phyloP scores from a whole-genome alignment of 2,797 vertebrate species.

The Lophotriccus pileatus region DNA sequence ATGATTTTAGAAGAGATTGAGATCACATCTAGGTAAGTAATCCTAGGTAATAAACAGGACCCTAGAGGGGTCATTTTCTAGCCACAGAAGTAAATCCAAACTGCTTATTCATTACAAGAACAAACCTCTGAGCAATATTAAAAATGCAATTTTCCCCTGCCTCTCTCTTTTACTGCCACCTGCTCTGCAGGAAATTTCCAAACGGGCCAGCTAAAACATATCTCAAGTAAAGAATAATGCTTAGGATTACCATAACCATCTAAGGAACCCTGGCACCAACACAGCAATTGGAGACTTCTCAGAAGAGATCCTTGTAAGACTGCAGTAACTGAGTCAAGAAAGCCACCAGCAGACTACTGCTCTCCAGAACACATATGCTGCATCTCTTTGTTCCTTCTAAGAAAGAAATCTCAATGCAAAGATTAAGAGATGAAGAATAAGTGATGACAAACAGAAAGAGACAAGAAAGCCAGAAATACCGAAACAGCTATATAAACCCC shows the following conservation, averaged over 20 bases:
- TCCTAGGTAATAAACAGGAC: slow-evolving; percentile 39
- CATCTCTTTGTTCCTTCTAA: background rate
- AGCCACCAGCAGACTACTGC: background rate
- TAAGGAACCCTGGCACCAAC: background rate
- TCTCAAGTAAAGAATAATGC: background rate
- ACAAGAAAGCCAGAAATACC: background rate
- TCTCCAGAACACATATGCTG: background rate
- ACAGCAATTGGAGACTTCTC: background rate
- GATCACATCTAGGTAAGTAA: slow-evolving; percentile 48
- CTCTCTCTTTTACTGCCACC: background rate
- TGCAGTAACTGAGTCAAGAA: background rate
- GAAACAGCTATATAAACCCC: background rate
- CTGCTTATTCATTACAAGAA: background rate
- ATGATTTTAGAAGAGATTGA: slow-evolving; percentile 44
- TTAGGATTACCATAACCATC: background rate
- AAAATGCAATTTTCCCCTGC: background rate
- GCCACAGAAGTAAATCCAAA: background rate
- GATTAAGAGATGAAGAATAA: background rate
- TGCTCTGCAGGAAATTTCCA: background rate
- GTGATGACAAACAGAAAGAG: background rate
- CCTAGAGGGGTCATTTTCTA: background rate
- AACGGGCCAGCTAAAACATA: background rate
- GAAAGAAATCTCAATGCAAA: background rate
- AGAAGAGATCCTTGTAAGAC: background rate
- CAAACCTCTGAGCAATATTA: background rate